Conservation (phyloP, 2,888 invertebrate species). For the Tholera decimalis region DNA sequence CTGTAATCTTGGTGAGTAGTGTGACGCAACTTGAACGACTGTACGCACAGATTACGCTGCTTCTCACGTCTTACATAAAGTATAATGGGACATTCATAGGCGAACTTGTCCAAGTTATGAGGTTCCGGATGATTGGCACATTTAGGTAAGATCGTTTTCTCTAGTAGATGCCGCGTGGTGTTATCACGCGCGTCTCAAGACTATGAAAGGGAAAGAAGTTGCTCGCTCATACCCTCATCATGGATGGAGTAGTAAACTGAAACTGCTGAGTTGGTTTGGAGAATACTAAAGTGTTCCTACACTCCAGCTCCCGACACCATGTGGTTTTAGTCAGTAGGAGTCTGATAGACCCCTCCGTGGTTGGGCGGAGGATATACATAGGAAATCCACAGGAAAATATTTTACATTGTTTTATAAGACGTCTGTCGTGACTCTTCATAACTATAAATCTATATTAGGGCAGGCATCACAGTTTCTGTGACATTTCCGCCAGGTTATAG, state of each 20-base stretch:
- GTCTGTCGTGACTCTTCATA: background rate
- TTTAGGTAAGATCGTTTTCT: background rate
- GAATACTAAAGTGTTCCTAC: too few relatives aligned
- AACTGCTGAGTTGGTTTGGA: too few relatives aligned
- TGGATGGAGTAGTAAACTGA: too few relatives aligned
- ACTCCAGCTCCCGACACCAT: too few relatives aligned
- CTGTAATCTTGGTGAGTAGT: constrained; percentile 57
- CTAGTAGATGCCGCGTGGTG: too few relatives aligned
- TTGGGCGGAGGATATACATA: too few relatives aligned
- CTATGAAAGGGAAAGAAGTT: too few relatives aligned
- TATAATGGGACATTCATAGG: constrained; percentile 42
- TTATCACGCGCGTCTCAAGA: too few relatives aligned
- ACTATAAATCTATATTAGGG: background rate
- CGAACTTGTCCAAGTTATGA: constrained; percentile 17
- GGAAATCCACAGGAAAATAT: too few relatives aligned
- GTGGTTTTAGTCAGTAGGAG: too few relatives aligned
- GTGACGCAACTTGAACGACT: constrained; percentile 40
- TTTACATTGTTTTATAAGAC: background rate
- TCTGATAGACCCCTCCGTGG: too few relatives aligned
- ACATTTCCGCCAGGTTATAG: background rate
- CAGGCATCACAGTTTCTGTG: background rate
- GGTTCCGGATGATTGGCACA: background rate
- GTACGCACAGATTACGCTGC: constrained; percentile 38
- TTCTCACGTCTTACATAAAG: constrained; percentile 53
- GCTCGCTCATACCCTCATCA: too few relatives aligned